Percentiles rank a stretch among this genome's conserved stretches.
phyloP scores from a whole-genome alignment of 30 jellyfish, hydroid and myxozoan genomes.

The Hydractinia symbiolongicarpus region DNA sequence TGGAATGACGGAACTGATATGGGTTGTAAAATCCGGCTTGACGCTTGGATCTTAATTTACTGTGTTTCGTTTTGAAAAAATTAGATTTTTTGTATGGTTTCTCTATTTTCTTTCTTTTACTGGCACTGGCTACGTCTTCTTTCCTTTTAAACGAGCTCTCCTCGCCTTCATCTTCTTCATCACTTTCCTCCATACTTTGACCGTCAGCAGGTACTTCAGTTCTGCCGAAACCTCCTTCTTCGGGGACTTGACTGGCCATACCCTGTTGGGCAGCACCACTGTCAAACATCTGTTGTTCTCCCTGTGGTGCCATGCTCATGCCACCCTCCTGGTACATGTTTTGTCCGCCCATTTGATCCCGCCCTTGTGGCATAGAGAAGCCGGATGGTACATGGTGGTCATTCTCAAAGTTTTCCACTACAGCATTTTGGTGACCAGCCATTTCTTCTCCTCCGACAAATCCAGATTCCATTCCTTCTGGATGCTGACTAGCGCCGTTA shows the following conservation, averaged over 20 bases:
- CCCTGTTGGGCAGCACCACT: constrained; percentile 36
- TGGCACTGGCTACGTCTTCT: constrained; percentile 22
- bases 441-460: constrained; percentile 15
- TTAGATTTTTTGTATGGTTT: constrained; percentile 44
- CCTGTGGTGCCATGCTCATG: constrained; percentile 38
- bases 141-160: constrained; percentile 3
- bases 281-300: constrained; percentile 43
- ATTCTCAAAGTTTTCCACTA: constrained; percentile 28
- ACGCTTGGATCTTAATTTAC: constrained; percentile 23
- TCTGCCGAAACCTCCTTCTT: constrained; percentile 33
- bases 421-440: constrained; percentile 30
- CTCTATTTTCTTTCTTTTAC: constrained; percentile 77
- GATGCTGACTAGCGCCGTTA: constrained; percentile 44
- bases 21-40: constrained; percentile 31
- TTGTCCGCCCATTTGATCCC: constrained; percentile 37
- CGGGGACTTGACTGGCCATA: background rate
- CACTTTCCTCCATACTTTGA: constrained; percentile 26
- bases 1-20: constrained; percentile 29
- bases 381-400: constrained; percentile 24
- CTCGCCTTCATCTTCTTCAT: constrained; percentile 38
- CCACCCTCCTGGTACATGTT: constrained; percentile 50
- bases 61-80: background rate
- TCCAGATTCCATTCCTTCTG: constrained; percentile 15
- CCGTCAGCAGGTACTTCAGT: constrained; percentile 9
- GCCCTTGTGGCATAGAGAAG: constrained; percentile 42